phyloP scores from a whole-genome alignment of 1,140 invertebrate species.

The Nephila pilipes region DNA sequence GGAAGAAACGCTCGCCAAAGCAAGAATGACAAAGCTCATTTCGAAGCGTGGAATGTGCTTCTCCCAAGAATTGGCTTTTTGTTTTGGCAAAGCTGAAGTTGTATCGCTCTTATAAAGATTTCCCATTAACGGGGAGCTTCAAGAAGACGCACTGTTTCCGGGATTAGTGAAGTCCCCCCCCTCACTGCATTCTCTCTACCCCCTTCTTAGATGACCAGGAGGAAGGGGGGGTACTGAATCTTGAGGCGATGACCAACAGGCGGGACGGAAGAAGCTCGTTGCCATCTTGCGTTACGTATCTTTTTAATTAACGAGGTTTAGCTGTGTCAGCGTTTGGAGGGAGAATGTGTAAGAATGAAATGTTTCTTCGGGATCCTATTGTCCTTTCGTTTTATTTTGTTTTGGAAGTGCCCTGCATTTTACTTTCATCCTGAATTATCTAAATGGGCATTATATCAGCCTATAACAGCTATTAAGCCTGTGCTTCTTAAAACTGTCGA shows the following conservation, averaged over 20 bases:
- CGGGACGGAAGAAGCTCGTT: constrained; percentile 67
- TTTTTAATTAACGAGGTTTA: constrained; percentile 77
- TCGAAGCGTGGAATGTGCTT: constrained; percentile 59
- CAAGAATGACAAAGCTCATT: constrained; percentile 73
- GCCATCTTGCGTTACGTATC: constrained; percentile 74
- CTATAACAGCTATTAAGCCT: too few relatives aligned
- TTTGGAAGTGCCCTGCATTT: neutral
- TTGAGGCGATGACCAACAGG: constrained; percentile 75
- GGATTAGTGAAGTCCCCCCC: constrained; percentile 69
- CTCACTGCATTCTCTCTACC: neutral
- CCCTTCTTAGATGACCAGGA: constrained; percentile 24
- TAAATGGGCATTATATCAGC: neutral
- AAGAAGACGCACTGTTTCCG: constrained; percentile 75
- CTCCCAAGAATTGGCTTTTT: constrained; percentile 75
- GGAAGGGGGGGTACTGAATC: constrained; percentile 25
- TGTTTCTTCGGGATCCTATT: constrained; percentile 43
- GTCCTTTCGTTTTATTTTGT: neutral
- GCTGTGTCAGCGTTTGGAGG: constrained; percentile 51
- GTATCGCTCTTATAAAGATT: constrained; percentile 77
- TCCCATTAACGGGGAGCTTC: constrained; percentile 73
- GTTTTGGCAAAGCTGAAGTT: constrained; percentile 75
- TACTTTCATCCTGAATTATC: neutral
- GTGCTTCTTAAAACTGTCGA: too few relatives aligned
- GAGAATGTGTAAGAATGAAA: constrained; percentile 55
- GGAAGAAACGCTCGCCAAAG: constrained; percentile 40